phyloP scores from a whole-genome alignment of 2,797 vertebrate species.

The Streptopelia turtur region DNA sequence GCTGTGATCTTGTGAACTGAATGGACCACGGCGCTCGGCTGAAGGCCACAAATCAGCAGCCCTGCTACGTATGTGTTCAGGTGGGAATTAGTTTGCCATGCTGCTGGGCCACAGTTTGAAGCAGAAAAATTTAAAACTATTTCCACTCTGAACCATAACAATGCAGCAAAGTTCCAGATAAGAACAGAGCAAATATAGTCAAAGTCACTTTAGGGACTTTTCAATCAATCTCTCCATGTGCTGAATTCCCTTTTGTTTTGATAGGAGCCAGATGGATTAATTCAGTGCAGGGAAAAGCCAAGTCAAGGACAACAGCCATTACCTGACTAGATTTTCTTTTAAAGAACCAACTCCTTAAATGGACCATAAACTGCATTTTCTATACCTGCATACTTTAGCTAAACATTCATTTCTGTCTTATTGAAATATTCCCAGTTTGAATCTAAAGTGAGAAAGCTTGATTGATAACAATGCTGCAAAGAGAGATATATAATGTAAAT shows the following conservation, averaged over 20 bases:
- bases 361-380: neutral
- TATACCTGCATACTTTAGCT: neutral
- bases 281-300: conserved; percentile 35
- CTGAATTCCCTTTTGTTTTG: neutral
- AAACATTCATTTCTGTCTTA: neutral
- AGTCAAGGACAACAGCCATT: neutral
- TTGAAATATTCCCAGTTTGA: neutral
- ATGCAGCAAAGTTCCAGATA: conserved; percentile 26
- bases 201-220: neutral
- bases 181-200: conserved; percentile 18
- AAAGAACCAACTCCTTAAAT: neutral
- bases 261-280: neutral
- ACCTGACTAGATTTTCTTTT: neutral
- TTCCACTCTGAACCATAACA: conserved; percentile 25
- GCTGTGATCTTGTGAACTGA: neutral
- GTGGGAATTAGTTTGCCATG: neutral
- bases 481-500: neutral
- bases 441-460: neutral
- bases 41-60: neutral
- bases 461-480: neutral
- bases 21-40: neutral
- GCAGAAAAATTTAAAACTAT: neutral
- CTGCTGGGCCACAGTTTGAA: neutral
- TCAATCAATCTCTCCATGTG: neutral
- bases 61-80: accelerated